Evolutionary conservation across 64 coral and sea anemone species (phyloP).

Genomic region (Montipora sp.): DNA sequence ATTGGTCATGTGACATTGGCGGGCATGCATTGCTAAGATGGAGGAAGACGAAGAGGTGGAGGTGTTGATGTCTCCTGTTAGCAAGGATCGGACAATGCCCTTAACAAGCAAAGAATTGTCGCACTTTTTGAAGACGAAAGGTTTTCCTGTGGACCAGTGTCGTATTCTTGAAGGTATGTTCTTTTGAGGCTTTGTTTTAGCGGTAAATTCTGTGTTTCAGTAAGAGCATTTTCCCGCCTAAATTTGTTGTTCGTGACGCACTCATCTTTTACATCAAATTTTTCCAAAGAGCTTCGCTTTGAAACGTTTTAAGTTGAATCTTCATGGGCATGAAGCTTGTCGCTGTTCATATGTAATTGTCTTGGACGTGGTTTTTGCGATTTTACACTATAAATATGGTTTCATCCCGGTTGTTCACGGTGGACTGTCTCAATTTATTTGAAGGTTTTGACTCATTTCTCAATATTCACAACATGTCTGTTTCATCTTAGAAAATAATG

Average conservation of each 20-base stretch:
- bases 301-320: too few relatives aligned
- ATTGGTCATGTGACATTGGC: slow-evolving; percentile 2
- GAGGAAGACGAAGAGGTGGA: slow-evolving; percentile 1
- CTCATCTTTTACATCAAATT: too few relatives aligned
- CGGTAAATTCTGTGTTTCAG: background rate
- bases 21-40: background rate
- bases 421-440: too few relatives aligned
- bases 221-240: background rate
- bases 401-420: too few relatives aligned
- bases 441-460: too few relatives aligned
- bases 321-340: too few relatives aligned
- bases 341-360: too few relatives aligned
- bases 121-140: slow-evolving; percentile 28
- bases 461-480: too few relatives aligned
- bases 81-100: background rate
- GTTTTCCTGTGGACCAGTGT: slow-evolving; percentile 3
- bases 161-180: slow-evolving; percentile 20
- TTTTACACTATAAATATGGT: too few relatives aligned
- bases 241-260: background rate
- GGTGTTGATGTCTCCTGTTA: background rate
- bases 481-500: background rate
- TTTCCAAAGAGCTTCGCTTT: too few relatives aligned
- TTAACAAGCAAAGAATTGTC: background rate
- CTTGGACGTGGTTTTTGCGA: too few relatives aligned
- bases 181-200: background rate